These are phyloP conservation scores for Cataglyphis hispanica DNA, from an alignment of 1,140 invertebrate genomes.

Conservation along the genomic window DNA sequence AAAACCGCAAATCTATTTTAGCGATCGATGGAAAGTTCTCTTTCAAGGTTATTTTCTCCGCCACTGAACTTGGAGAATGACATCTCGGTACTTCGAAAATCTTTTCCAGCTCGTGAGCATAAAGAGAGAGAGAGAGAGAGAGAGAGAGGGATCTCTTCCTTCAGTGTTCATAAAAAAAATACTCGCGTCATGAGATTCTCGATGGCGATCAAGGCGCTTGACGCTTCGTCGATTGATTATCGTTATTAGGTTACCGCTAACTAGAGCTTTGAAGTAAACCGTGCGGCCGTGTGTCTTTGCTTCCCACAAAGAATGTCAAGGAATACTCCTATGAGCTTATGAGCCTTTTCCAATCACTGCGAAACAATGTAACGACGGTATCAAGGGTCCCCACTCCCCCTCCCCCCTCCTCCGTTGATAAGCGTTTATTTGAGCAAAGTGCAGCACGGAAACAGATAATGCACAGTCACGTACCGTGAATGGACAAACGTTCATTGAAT, in stretches of 20 bases:
- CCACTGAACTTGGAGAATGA: conserved; percentile 50
- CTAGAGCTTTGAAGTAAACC: conserved; percentile 27
- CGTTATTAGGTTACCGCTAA: conserved; percentile 68
- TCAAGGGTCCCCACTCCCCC: too few relatives aligned
- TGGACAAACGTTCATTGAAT: conserved; percentile 73
- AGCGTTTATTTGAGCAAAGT: conserved; percentile 47
- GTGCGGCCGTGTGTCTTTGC: conserved; percentile 39
- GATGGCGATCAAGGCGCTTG: conserved; percentile 24
- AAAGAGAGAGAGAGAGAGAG: neutral
- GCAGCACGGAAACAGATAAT: conserved; percentile 40
- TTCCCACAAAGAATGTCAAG: conserved; percentile 36
- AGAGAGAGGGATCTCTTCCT: conserved; percentile 6
- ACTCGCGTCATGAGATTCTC: conserved; percentile 24
- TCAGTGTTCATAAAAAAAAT: conserved; percentile 30
- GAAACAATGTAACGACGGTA: conserved; percentile 14
- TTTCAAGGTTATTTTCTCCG: conserved; percentile 44
- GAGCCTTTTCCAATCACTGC: conserved; percentile 19
- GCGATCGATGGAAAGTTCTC: neutral
- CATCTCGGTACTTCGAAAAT: conserved; percentile 45
- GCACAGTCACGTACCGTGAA: conserved; percentile 68
- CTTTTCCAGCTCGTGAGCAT: conserved; percentile 34
- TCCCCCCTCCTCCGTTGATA: neutral
- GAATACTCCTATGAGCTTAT: neutral
- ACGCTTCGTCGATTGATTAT: conserved; percentile 73
- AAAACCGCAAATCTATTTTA: conserved; percentile 22